These are phyloP conservation scores for Plestiodon gilberti DNA, from an alignment of 2,113 vertebrate species.

Conservation along the genomic window DNA sequence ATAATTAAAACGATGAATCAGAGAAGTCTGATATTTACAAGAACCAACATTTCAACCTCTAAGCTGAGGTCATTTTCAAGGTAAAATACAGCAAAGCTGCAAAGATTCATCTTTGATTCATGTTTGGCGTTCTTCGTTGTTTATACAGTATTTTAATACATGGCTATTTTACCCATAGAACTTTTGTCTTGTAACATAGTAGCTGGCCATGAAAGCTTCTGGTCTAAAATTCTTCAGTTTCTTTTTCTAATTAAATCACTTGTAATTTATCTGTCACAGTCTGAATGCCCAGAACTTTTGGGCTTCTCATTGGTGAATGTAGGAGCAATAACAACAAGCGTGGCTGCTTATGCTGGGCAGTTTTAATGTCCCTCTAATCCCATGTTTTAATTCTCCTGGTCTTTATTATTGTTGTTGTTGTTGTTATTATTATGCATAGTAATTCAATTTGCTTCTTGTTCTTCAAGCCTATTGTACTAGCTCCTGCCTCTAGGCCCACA, in stretches of 20 bases:
- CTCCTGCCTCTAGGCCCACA: background rate
- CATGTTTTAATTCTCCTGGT: background rate
- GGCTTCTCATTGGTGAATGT: background rate
- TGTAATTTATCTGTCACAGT: constrained; percentile 4
- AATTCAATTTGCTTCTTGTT: background rate
- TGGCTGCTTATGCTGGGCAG: background rate
- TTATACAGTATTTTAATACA: no score
- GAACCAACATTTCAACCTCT: no score
- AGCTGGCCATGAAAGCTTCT: no score
- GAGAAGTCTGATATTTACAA: no score
- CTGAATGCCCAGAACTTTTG: constrained; percentile 7
- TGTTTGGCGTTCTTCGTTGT: no score
- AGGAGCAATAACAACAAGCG: constrained; percentile 21
- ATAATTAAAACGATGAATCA: no score
- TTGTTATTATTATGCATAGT: background rate
- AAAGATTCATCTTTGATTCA: no score
- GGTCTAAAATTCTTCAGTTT: constrained; percentile 32
- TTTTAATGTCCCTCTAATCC: background rate
- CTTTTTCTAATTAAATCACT: constrained; percentile 40
- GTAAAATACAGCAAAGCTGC: no score
- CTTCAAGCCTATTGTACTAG: background rate
- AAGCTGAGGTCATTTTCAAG: no score
- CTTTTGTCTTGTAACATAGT: no score
- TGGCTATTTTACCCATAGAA: no score
- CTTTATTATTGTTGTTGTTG: no score